Evolutionary conservation across 1,140 invertebrate species (phyloP), one percentile per base, ranked within the genome.

Genomic region (Drosophila paulistorum): DNA sequence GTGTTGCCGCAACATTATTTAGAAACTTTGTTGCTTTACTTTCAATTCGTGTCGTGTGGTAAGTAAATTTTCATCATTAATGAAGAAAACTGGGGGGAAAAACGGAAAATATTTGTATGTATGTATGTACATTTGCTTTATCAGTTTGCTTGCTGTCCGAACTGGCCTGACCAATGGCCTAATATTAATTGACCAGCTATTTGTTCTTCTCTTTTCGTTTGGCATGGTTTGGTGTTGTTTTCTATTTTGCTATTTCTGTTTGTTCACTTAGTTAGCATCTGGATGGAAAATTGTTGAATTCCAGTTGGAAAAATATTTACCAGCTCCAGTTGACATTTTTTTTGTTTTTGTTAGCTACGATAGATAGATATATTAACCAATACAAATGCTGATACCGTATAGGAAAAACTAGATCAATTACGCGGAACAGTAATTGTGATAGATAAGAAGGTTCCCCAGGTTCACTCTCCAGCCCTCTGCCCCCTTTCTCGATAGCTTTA

Each of bases 321-420:
- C 45, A 41, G 41, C 68, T 71, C 30, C 30, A 87, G 71, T 84
- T 87, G 79, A 71, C 74, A 85, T 79, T 85, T 87, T 87, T 6
- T 30, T 2, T 30, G 30, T 30, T 85, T 87, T 87, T 85, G 87
- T 87, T 79, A 57, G n/a, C 42, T 41, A 14, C 35, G 58, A 30
- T 20, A 37, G 10, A 39, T 39, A 37, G 20, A 20, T 62, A 42
- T 61, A 59, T 45, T 41, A 51, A n/a, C 45, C 26, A 62, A 48
- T 23, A 62, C 51, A 54, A 51, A 13, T n/a, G 17, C 17, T 30
- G 33, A 68, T 65, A 37, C 54, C 6, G 57, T 61, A 65, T 41
- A 23, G 59, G 14, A 57, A 68, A 71, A 89, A 89, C 59, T 89
- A 73, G 84, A 90, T 89, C 84, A 84, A 89, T 89, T 89, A 81